Evolutionary conservation across 1,140 invertebrate genomes (phyloP), one percentile per base, ranked within the genome.

Genomic region (Pomacea maculata): DNA sequence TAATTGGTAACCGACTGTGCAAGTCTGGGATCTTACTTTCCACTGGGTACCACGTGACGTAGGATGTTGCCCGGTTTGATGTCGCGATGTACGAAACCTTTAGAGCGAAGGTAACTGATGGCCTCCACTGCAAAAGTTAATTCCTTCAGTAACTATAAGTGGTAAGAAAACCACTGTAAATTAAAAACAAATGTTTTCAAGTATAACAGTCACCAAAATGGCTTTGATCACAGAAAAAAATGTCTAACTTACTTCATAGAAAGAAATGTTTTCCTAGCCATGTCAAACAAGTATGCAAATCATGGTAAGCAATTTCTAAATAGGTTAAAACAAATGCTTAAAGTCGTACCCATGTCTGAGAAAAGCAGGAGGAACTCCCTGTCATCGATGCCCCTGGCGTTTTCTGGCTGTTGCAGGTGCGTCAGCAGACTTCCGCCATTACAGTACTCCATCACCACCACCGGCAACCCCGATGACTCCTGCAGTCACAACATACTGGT

Each of bases 31-130:
- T 57, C 68, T 29, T 76, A 89, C 84, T 84, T 87, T 34, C 97
- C 97, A 93, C 98, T 96, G 86, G 97, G 95, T 76, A 95, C 94
- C 55, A 98, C 96, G 88, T 96, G 98, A 91, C 98, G 97, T 96
- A 98, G 98, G 19, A 98, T 98, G 90, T 99, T 99, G 21, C 97
- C 97, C 21, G 97, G 97, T 88, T 99, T 98, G 34, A 98, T 92
- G 92, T 99, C 97, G 79, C 97, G 92, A 89, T 98, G 97, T 0
- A 98, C 97, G n/a, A 98, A 92, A 91, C 97, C 83, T 6, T 84
- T 64, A 85, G 97, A 96, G 15, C 97, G 93, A 75, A 99, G 92
- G 92, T 98, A 96, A 88, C 98, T 98, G 96, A 98, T 97, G 17
- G 97, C 97, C 61, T 96, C 96, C 72, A 96, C 95, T 84, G 68